Base-by-base conservation (phyloP, 1,140 invertebrate genomes). In the Bathynomus jamesi region DNA sequence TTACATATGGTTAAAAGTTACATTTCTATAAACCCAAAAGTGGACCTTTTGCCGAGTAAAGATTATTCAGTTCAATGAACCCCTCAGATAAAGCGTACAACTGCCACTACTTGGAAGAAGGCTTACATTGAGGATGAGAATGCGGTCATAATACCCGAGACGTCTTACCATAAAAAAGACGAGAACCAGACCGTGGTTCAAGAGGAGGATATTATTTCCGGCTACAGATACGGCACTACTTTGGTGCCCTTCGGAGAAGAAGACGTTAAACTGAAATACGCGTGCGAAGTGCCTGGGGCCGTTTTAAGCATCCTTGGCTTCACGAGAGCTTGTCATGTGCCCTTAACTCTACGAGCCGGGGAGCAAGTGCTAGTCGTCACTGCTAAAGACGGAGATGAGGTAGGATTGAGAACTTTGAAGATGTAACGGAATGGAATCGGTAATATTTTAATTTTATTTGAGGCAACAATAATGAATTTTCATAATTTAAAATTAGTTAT, bases 191-290 rank as follows among this genome's bases (percentile, higher is more conserved):
- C 83, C 11, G 81, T 81, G 65, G 78, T 85, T 25, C 80, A 84
- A 0, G 81, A 80, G 68, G 80, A 82, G 28, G 83, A 85, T 61
- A 80, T 82, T 30, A 81, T 85, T 61, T 78, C 81, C 74, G 84
- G 84, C 81, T 84, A 82, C 79, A 79, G 80, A 70, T 86, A 85
- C 80, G 85, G 85, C 3, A 83, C 82, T 46, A 85, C 83, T 25
- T 74, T 85, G 25, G 84, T 86, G 5, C 84, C 85, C 3, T 84
- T 85, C 53, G 72, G 75, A 40, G 76, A 78, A 78, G 25, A 63
- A 69, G 31, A 13, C 30, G 27, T 31, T n/a, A 40, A 25, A n/a
- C 40, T 85, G 83, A 82, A 82, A 70, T 84, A 84, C 73, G 78
- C 81, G 68, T 80, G 82, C 31, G 83, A 79, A 28, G 75, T 81